Conservation (phyloP, 2,113 vertebrate genomes). For the Noturus placidus region DNA sequence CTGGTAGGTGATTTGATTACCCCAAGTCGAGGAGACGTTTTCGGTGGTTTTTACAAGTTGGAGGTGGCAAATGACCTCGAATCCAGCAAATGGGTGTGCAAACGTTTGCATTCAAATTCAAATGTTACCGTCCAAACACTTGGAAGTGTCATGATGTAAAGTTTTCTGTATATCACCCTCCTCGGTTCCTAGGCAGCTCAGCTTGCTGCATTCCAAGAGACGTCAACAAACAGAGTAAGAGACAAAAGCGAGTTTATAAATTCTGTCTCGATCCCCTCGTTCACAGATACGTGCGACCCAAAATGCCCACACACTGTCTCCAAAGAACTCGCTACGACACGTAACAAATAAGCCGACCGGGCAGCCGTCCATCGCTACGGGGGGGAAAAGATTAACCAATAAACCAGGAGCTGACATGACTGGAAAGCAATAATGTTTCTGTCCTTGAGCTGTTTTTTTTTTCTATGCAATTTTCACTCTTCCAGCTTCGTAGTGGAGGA, state of each 20-base stretch:
- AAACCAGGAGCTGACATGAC: constrained; percentile 57
- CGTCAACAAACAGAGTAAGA: neutral
- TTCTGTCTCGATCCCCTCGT: too few species aligned
- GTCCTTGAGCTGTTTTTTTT: constrained; percentile 62
- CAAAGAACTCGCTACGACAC: constrained; percentile 41
- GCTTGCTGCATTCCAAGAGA: neutral
- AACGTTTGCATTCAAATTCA: neutral
- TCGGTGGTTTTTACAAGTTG: neutral
- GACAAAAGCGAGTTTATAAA: neutral
- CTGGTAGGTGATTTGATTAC: too few species aligned
- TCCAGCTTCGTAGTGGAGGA: constrained; percentile 41
- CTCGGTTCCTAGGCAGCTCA: neutral
- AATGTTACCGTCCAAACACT: neutral
- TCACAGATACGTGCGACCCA: neutral
- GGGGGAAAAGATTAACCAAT: constrained; percentile 47
- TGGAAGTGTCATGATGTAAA: neutral
- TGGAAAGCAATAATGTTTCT: constrained; percentile 45
- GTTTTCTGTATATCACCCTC: neutral
- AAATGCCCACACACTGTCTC: constrained; percentile 26
- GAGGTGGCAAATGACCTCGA: neutral
- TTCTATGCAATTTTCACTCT: constrained; percentile 64
- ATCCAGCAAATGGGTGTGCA: neutral
- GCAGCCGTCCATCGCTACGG: constrained; percentile 45
- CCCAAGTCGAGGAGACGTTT: neutral
- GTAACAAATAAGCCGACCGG: constrained; percentile 46